Evolutionary conservation across 2,113 vertebrate genomes (phyloP).

Genomic region (Poeciliopsis occidentalis): DNA sequence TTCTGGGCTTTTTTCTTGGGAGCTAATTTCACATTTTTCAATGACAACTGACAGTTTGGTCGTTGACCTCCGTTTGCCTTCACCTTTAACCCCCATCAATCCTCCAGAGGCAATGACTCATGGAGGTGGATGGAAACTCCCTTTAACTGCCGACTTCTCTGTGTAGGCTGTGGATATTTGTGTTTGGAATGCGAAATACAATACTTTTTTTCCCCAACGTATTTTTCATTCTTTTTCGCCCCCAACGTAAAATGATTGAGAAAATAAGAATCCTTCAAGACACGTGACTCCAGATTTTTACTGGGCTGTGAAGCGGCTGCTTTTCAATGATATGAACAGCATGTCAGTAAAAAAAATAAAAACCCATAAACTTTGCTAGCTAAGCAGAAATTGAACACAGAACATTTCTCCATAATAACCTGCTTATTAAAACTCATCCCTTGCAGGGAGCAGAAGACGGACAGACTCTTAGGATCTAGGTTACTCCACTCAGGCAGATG

Average conservation of each 20-base stretch:
- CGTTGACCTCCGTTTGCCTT: too few species aligned
- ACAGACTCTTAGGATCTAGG: conserved; percentile 26
- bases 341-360: neutral
- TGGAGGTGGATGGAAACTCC: neutral
- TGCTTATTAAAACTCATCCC: neutral
- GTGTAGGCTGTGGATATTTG: neutral
- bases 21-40: too few species aligned
- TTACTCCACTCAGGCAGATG: conserved; percentile 31
- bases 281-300: too few species aligned
- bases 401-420: neutral
- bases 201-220: neutral
- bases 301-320: too few species aligned
- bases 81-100: neutral
- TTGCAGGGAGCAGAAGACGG: neutral
- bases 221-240: too few species aligned
- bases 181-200: neutral
- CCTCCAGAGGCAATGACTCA: neutral
- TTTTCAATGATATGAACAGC: too few species aligned
- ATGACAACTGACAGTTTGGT: too few species aligned
- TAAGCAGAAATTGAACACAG: neutral
- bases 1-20: too few species aligned
- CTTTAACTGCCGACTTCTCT: neutral
- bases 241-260: too few species aligned
- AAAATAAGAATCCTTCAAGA: too few species aligned
- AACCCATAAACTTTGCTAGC: neutral